Evolutionary conservation across 1,140 invertebrate species (phyloP), one percentile per base, ranked within the genome.

Genomic region (Scaptomyza montana): DNA sequence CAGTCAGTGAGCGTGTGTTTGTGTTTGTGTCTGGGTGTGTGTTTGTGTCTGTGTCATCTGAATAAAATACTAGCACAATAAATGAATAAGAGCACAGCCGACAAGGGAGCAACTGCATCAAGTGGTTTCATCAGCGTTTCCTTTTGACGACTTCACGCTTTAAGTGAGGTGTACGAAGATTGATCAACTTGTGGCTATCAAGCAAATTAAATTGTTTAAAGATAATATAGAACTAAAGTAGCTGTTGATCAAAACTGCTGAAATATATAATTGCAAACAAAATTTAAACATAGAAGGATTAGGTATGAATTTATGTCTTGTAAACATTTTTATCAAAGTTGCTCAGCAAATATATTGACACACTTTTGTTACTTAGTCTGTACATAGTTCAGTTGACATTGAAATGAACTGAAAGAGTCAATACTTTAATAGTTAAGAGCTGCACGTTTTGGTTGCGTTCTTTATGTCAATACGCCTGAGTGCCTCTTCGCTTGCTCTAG

Each of bases 321-420:
- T 16, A 16, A 16, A 16, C 16, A 16, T 16, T 16, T 1, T 16
- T 16, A 10, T 41, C 12, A 41, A 41, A 41, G 1, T 4, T 41
- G 10, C 61, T 33, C 47, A 10, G 36, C 12, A 28, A 43, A 60
- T 9, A 75, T 75, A 82, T 80, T 86, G 81, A 78, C 60, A 77
- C 74, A 33, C 30, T 33, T 33, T 33, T 33, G 39, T 43, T 12
- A 66, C 64, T 77, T 16, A 49, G 10, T 68, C 45, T 47, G 74
- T 62, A 43, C 65, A 75, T 55, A 71, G 59, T 76, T 72, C 64
- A 61, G 54, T 77, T 86, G 82, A 87, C 82, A 86, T 86, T 87
- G 82, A 63, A 55, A 54, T 49, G 51, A 68, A 21, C 61, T 78
- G 72, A 56, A 72, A 75, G 41, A 66, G 36, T 46, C 49, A 56